Conservation (phyloP, 2,113 vertebrate genomes). For the Excalfactoria chinensis region DNA sequence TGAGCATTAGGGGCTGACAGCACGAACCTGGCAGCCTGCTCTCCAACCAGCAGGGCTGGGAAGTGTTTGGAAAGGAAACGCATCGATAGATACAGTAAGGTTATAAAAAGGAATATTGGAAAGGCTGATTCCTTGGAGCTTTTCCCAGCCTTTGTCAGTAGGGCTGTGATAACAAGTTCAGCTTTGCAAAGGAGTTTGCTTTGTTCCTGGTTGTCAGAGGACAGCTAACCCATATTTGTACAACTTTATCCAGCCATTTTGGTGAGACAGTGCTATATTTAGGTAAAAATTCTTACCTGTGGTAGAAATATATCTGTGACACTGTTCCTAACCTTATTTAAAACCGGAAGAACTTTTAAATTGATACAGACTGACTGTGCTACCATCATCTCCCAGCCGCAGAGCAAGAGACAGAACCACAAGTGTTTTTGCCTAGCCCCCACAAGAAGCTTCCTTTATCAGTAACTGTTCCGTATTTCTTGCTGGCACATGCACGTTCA, state of each 20-base stretch:
- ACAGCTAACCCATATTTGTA: not conserved
- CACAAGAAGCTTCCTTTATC: not conserved
- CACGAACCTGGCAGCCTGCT: not conserved
- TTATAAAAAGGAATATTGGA: not conserved
- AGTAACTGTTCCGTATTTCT: not conserved
- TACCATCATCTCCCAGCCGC: not conserved
- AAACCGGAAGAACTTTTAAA: not conserved
- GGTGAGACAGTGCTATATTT: not conserved
- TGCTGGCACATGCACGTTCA: not conserved
- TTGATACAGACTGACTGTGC: not conserved
- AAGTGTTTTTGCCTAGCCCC: not conserved
- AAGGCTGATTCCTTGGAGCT: not conserved
- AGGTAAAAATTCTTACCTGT: not conserved
- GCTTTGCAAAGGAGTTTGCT: not conserved
- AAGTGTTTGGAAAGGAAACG: not conserved
- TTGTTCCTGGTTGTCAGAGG: not conserved
- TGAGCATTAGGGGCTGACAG: rapidly evolving
- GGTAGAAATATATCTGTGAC: not conserved
- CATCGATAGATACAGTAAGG: not conserved
- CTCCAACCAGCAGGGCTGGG: not conserved
- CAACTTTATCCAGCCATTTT: not conserved
- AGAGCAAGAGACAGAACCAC: not conserved
- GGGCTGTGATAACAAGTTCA: not conserved
- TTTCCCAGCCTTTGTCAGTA: not conserved
- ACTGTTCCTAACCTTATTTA: not conserved